Evolutionary conservation across 1,140 invertebrate genomes (phyloP), one percentile per base, ranked within the genome.

Genomic region (Drosophila suzukii): DNA sequence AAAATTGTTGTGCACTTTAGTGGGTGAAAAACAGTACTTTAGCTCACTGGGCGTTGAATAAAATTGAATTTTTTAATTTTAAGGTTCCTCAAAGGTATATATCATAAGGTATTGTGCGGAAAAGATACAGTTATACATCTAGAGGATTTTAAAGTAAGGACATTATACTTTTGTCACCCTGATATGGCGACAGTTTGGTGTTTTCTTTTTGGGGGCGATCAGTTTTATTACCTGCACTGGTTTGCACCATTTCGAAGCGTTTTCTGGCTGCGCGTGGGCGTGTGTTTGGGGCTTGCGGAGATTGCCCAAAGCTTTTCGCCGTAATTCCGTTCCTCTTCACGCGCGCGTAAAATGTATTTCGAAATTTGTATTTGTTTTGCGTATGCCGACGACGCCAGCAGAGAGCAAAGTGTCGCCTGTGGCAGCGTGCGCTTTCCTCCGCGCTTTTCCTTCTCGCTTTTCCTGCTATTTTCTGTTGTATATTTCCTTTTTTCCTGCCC

Each of bases 151-250:
- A 15, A 8, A 15, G n/a, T 41, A 6, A 32, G 32, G 32, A 34
- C 7, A 10, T 34, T 3, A 34, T 10, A 34, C 7, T 34, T 3
- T 10, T 7, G 30, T 32, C 7, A 32, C 30, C 30, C 30, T 8
- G 30, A 32, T 32, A 2, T 1, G 36, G 27, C 1, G 15, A 49
- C n/a, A 36, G 32, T 43, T 8, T 17, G 3, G n/a, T 41, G 17
- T 44, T 30, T 24, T 10, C 3, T 20, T 20, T 20, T 20, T 0
- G 11, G 43, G 27, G 30, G n/a, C n/a, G 60, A 68, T 68, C 47
- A 54, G 30, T 61, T 75, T 61, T 75, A 79, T 63, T 88, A 88
- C 83, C 83, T 88, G 83, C 75, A 83, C 44, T 88, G 78, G 72
- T 83, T 89, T 89, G 83, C 79, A 88, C 83, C 83, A 88, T 88